Evolutionary conservation across 2,888 invertebrate genomes (phyloP).

Genomic region (Chirona hameri): DNA sequence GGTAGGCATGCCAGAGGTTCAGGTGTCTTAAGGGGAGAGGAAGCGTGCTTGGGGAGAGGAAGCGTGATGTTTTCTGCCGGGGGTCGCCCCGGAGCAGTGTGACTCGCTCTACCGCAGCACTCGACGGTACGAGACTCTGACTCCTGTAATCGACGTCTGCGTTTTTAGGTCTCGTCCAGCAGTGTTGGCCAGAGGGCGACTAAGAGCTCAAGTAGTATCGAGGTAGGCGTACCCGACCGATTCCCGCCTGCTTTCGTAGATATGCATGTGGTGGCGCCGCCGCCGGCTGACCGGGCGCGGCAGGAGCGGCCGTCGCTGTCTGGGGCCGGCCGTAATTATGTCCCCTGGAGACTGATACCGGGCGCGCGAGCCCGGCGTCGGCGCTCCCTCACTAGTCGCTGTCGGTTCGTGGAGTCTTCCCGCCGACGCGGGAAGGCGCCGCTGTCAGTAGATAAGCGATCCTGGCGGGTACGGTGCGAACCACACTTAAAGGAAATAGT

Average conservation of each 20-base stretch:
- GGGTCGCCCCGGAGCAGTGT: no score
- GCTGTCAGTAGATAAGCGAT: neutral
- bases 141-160: neutral
- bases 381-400: neutral
- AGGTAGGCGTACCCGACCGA: neutral
- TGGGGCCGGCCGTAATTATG: neutral
- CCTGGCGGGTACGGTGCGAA: neutral
- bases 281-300: neutral
- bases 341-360: neutral
- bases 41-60: no score
- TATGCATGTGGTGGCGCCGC: neutral
- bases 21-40: no score
- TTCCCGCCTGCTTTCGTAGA: neutral
- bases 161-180: slow-evolving; percentile 26
- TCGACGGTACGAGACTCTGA: neutral
- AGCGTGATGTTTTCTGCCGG: no score
- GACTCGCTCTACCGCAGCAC: no score
- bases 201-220: slow-evolving; percentile 4
- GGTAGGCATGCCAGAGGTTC: no score
- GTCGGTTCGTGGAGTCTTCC: neutral
- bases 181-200: neutral
- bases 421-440: neutral
- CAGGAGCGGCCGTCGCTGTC: neutral
- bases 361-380: neutral
- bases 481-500: no score